Conservation (phyloP, 1,140 invertebrate species). For the Papilio helenus region DNA sequence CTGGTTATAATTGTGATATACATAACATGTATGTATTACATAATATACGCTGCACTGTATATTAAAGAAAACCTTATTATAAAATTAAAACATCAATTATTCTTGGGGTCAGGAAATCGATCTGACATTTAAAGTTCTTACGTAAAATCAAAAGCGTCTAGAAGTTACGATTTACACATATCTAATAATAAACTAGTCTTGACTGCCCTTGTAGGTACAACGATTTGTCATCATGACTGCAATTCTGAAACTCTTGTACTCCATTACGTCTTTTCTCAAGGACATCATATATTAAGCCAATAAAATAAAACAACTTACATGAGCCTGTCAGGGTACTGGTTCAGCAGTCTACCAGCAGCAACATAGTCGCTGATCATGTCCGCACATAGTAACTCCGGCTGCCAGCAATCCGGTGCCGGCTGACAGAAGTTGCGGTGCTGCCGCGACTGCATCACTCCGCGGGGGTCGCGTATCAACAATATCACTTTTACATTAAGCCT, state of each 20-base stretch:
- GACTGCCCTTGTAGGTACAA: background rate
- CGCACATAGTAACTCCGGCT: slow-evolving; percentile 89
- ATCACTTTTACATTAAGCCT: slow-evolving; percentile 90
- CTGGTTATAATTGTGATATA: background rate
- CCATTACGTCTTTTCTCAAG: background rate
- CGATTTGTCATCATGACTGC: background rate
- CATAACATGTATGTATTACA: background rate
- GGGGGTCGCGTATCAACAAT: slow-evolving; percentile 91
- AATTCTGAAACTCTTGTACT: no score
- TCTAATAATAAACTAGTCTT: no score
- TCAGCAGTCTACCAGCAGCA: slow-evolving; percentile 87
- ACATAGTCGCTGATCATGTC: slow-evolving; percentile 93
- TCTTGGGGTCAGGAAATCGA: no score
- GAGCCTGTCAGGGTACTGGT: slow-evolving; percentile 88
- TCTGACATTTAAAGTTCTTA: no score
- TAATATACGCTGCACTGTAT: background rate
- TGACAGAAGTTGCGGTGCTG: slow-evolving; percentile 93
- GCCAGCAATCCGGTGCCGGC: slow-evolving; percentile 90
- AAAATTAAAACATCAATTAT: no score
- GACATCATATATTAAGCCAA: background rate
- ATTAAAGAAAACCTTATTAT: no score
- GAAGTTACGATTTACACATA: no score
- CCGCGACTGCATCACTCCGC: slow-evolving; percentile 93
- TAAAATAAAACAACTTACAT: slow-evolving; percentile 82
- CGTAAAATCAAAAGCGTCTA: no score